Conservation (phyloP, 2,888 invertebrate genomes). For the Apodemia mormo region DNA sequence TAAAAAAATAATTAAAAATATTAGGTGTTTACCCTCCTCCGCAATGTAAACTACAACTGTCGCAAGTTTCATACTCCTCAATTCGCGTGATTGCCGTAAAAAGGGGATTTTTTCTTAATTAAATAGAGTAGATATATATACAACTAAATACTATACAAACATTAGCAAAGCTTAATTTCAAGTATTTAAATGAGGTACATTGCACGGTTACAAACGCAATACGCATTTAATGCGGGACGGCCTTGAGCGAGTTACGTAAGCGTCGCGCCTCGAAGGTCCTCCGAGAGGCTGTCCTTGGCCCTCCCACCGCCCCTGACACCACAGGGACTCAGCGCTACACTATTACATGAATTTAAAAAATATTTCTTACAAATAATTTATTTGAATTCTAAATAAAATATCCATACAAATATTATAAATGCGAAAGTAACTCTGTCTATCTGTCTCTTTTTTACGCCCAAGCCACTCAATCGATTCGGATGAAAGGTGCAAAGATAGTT, state of each 20-base stretch:
- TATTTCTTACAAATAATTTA: not conserved
- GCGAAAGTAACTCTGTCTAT: too few relatives aligned
- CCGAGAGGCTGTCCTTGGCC: slow-evolving; percentile 44
- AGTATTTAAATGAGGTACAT: slow-evolving; percentile 22
- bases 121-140: too few relatives aligned
- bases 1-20: too few relatives aligned
- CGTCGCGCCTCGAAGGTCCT: slow-evolving; percentile 65
- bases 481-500: too few relatives aligned
- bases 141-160: not conserved
- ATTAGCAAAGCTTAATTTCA: not conserved
- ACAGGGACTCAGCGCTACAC: slow-evolving; percentile 20
- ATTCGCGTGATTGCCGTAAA: too few relatives aligned
- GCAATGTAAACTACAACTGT: too few relatives aligned
- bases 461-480: too few relatives aligned
- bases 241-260: slow-evolving; percentile 60
- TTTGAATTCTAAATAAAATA: not conserved
- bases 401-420: too few relatives aligned
- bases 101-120: too few relatives aligned
- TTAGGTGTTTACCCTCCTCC: too few relatives aligned
- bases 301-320: slow-evolving; percentile 30
- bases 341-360: slow-evolving; percentile 1
- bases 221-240: slow-evolving; percentile 46
- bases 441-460: too few relatives aligned
- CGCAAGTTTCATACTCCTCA: too few relatives aligned
- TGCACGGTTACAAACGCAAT: slow-evolving; percentile 29